Evolutionary conservation across 2,888 invertebrate species (phyloP).

Genomic region (Apotomis turbidana): DNA sequence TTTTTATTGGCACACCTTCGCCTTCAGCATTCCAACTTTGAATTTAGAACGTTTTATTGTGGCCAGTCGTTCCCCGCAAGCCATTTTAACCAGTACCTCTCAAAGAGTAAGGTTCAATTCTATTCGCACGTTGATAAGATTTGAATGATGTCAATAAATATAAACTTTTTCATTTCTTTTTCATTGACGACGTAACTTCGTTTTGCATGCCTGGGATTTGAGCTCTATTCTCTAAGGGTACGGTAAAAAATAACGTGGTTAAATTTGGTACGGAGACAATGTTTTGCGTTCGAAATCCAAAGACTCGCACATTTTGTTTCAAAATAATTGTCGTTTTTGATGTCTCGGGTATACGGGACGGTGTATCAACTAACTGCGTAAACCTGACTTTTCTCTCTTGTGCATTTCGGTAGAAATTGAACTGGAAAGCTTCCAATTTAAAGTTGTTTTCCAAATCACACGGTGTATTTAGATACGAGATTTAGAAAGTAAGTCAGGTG

Average conservation of each 20-base stretch:
- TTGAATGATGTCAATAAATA: slow-evolving; percentile 73
- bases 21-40: slow-evolving; percentile 81
- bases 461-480: slow-evolving; percentile 1
- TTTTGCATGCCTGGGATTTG: slow-evolving; percentile 43
- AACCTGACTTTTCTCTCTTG: background rate
- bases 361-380: slow-evolving; percentile 6
- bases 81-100: slow-evolving; percentile 47
- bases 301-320: slow-evolving; percentile 70
- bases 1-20: slow-evolving; percentile 82
- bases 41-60: slow-evolving; percentile 77
- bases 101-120: slow-evolving; percentile 51
- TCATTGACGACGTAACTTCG: slow-evolving; percentile 49
- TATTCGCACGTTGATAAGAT: slow-evolving; percentile 49
- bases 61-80: slow-evolving; percentile 43
- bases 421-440: background rate
- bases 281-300: slow-evolving; percentile 51
- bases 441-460: background rate
- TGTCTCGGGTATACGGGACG: slow-evolving; percentile 39
- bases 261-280: slow-evolving; percentile 47
- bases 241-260: slow-evolving; percentile 47
- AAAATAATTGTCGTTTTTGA: slow-evolving; percentile 63
- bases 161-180: slow-evolving; percentile 70
- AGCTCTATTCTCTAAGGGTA: slow-evolving; percentile 39
- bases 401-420: slow-evolving; percentile 47
- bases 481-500: slow-evolving; percentile 47